Base-by-base conservation (phyloP, 2,113 vertebrate species). In the Lichenostomus cassidix region DNA sequence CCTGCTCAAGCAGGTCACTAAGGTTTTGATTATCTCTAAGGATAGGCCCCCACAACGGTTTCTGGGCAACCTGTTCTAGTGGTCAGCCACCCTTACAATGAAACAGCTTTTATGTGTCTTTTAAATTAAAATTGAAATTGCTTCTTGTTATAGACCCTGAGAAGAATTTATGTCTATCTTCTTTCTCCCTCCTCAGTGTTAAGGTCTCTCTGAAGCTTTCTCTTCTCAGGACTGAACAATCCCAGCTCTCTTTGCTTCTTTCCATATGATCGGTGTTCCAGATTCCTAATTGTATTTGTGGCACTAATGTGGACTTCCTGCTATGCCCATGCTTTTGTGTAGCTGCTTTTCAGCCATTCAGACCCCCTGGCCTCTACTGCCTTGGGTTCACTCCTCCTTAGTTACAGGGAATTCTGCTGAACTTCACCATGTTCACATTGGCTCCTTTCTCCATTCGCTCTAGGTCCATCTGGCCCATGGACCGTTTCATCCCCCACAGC, bases 401-500 rank as follows among this genome's bases (percentile, higher is more conserved):
- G 18, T 12, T 50, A 7, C 25, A 46, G 25, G 21, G 16, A n/a
- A 28, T 25, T 37, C 55, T 23, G 15, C 9, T 83, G 15, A 74
- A 21, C 3, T 73, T 69, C 15, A 64, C 7, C 3, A 1, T 39
- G 25, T 60, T 64, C 17, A 12, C 0, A 0, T 59, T 3, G 5
- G 10, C 31, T n/a, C 5, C 2, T 87, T 85, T 56, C 49, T 69
- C 35, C 17, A 31, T 24, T 29, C 16, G 20, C 15, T 63, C n/a
- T 12, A 29, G 27, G 58, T 77, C 15, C 7, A 28, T 24, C 19
- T 60, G 33, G 29, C 55, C 25, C 41, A 5, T 42, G 29, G 41
- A 46, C n/a, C 0, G 0, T 53, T 49, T 5, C 20, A 67, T 6
- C 11, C 12, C 12, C 3, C 4, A 4, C 3, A 13, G 20, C n/a